phyloP scores from a whole-genome alignment of 53 echinoderm and acorn worm genomes.

The Apostichopus leukothele region DNA sequence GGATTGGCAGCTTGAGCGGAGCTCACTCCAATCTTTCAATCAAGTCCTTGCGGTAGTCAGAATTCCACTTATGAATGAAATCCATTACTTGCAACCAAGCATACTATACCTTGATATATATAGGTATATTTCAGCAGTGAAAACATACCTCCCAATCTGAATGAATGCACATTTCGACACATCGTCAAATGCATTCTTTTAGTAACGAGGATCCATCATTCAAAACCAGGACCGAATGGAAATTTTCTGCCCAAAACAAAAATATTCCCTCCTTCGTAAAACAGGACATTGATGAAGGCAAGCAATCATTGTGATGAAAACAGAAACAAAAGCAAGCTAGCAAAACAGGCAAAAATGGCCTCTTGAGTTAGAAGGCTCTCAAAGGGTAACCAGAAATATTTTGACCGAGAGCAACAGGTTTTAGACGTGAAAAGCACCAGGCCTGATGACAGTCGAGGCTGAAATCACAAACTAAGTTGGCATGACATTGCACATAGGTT shows the following conservation, averaged over 20 bases:
- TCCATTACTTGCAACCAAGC: background rate
- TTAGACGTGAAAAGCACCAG: background rate
- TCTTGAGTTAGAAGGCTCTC: constrained; percentile 7
- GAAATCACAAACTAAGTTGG: background rate
- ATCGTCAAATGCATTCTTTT: background rate
- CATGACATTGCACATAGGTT: background rate
- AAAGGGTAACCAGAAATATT: background rate
- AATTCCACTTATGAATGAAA: background rate
- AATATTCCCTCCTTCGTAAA: background rate
- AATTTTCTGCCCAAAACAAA: background rate
- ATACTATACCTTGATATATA: background rate
- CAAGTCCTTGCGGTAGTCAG: too few relatives aligned
- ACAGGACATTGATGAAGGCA: background rate
- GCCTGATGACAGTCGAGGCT: background rate
- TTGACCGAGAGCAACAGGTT: background rate
- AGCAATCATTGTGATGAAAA: background rate
- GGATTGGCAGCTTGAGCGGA: too few relatives aligned
- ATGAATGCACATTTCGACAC: background rate
- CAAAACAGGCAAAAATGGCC: background rate
- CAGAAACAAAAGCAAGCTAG: background rate
- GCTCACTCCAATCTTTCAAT: too few relatives aligned
- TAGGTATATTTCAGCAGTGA: background rate
- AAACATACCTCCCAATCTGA: too few relatives aligned
- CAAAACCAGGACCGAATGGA: background rate
- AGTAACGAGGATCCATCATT: too few relatives aligned